Base-by-base conservation (phyloP, 2,797 vertebrate genomes). In the Geotrypetes seraphini region DNA sequence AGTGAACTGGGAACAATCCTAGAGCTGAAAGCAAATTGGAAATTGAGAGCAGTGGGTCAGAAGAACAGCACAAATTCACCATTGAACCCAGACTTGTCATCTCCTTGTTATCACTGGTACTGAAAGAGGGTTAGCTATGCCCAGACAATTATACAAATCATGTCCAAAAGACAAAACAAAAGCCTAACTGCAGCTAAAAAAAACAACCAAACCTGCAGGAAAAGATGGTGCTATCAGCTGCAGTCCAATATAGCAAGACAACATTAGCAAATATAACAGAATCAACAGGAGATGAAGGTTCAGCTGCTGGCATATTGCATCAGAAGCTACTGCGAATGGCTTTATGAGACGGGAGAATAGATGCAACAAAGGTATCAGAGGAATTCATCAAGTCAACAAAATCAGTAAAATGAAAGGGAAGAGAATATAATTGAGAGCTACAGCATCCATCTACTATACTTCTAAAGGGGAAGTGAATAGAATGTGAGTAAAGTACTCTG, bases 351-450 rank as follows among this genome's bases (percentile, higher is more conserved):
- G 3, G 8, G 24, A 2, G 15, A 8, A 6, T 4, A 15, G 16
- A 28, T 31, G 28, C 9, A 43, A 24, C 4, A 15, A n/a, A 24
- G 19, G 22, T 41, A 48, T 17, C 4, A 15, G n/a, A 24, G 19
- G 22, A 41, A 48, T 17, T 15, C 46, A n/a, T n/a, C n/a, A 19
- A n/a, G 21, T 5, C 36, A 20, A 13, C 3, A 41, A 32, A 36
- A 36, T 10, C 2, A 21, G 10, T 5, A 39, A 54, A 45, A 46
- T 38, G 25, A 54, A 47, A 36, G 26, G 43, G 8, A n/a, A 23
- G 19, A 57, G 11, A 12, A 29, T 29, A 50, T 47, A 57, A 63
- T 43, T 0, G 22, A 50, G 45, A 31, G 28, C 23, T 8, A 20
- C n/a, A n/a, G n/a, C n/a, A n/a, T n/a, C n/a, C n/a, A n/a, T n/a